Evolutionary conservation across 2,113 vertebrate genomes (phyloP), one percentile per base, ranked within the genome.

Genomic region (Setophaga kirtlandii): DNA sequence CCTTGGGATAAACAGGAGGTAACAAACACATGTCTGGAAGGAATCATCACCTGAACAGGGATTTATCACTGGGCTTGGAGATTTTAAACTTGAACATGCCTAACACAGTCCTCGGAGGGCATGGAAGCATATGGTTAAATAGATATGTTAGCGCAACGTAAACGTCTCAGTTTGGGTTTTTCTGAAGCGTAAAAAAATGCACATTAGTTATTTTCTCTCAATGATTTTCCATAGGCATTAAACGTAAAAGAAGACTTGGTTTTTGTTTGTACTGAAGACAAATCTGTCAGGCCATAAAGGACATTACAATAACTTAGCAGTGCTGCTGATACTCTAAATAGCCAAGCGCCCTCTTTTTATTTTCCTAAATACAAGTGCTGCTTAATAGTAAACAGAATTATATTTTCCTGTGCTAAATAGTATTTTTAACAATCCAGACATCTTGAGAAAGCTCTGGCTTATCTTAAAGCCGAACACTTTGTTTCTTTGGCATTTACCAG

Each of bases 211-310:
- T 15, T 78, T 67, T 52, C 25, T 59, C 53, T 41, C 63, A 4
- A 11, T 22, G 22, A 22, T 41, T 71, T 67, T 77, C 15, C 19
- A 18, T 6, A 25, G 37, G 28, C 2, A 8, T 46, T 52, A 33
- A 18, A 28, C 4, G 2, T n/a, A 27, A 20, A 44, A 44, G 7
- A 13, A 64, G 56, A 37, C 90, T n/a, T 56, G 15, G 3, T 28
- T 91, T 87, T 98, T 98, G 98, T 98, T 98, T 98, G 97, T 98
- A 97, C 98, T 98, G 98, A 98, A 98, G 98, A 98, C 97, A 98
- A 98, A 98, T 98, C 98, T 98, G 98, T 98, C 98, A 96, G 98
- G 98, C 98, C 97, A 96, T 97, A 96, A 97, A 98, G 98, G 97
- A 96, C 97, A 97, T 98, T 97, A 18, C 93, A 96, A 97, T 98